Evolutionary conservation across 2,888 invertebrate genomes (phyloP).

Genomic region (Hydrotaea diabolus): DNA sequence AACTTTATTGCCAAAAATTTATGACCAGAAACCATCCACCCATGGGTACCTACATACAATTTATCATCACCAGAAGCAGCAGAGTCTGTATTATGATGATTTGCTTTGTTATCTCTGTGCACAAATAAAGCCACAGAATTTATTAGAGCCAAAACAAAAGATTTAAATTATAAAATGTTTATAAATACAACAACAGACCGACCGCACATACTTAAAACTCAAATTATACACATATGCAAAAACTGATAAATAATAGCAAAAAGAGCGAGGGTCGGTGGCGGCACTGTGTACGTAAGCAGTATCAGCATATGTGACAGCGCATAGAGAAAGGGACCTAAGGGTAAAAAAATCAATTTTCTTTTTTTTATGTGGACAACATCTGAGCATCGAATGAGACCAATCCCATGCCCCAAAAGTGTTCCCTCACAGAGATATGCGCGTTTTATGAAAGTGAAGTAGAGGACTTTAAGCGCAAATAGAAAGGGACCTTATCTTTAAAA

Average conservation of each 20-base stretch:
- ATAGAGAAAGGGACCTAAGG: too few species aligned
- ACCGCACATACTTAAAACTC: constrained; percentile 1
- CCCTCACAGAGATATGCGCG: too few species aligned
- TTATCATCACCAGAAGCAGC: neutral
- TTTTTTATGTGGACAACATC: too few species aligned
- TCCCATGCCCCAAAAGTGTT: too few species aligned
- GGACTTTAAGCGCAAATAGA: too few species aligned
- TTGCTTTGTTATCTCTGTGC: constrained; percentile 7
- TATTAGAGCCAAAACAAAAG: constrained; percentile 31
- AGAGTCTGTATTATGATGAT: neutral
- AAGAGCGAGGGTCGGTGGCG: neutral
- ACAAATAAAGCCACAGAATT: constrained; percentile 1
- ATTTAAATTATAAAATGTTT: constrained; percentile 33
- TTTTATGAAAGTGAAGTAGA: too few species aligned
- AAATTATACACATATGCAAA: constrained; percentile 10
- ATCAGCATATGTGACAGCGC: neutral
- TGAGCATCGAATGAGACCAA: too few species aligned
- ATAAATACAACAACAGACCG: neutral
- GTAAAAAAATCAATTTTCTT: too few species aligned
- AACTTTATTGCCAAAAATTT: constrained; percentile 24
- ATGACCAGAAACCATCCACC: neutral
- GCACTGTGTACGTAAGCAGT: neutral
- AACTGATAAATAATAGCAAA: neutral
- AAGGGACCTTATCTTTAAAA: too few species aligned
- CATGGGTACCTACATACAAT: neutral